Evolutionary conservation across 2,888 invertebrate species (phyloP), one percentile per base, ranked within the genome.

Genomic region (Endomychus coccineus): DNA sequence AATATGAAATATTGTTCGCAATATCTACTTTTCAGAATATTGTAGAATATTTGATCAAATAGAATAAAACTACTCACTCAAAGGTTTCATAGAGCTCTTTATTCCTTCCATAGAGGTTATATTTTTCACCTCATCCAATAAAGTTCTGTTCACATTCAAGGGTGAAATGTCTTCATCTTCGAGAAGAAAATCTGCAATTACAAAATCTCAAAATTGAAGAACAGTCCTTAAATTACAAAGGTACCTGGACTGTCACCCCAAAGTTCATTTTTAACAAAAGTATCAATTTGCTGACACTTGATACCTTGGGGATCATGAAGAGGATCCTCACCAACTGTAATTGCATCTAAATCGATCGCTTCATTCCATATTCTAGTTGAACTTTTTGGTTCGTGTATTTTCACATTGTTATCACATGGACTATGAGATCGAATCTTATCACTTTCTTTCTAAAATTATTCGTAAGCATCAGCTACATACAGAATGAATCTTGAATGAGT

Each of bases 251-350:
- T 19, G 6, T 34, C 21, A 13, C 49, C 51, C 48, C 48, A 49
- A 44, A 49, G 46, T n/a, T 25, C 40, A 28, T 40, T 47, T 44
- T 28, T 39, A 14, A 48, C 46, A 36, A 10, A 7, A 10, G 27
- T 10, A 7, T 19, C 21, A 19, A 19, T 19, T 19, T 19, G 9
- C 21, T n/a, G 6, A n/a, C 6, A 6, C 6, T 7, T 19, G 21
- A 7, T 19, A 7, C 21, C n/a, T 19, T 19, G 21, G 6, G 6
- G 21, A 7, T n/a, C 6, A 43, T 54, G 74, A 35, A 77, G 55
- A 40, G 77, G 60, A 54, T 77, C 77, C 50, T 76, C 75, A 0
- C 77, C 77, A 12, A 77, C 60, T 36, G 75, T 75, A 49, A 77
- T 73, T 50, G 75, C 75, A 37, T 73, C 73, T 38, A 77, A 64